Percentiles rank a stretch among this genome's conserved stretches.
These are phyloP conservation scores for Callospermophilus lateralis DNA, from an alignment of 2,113 vertebrate genomes.

Conservation along the genomic window DNA sequence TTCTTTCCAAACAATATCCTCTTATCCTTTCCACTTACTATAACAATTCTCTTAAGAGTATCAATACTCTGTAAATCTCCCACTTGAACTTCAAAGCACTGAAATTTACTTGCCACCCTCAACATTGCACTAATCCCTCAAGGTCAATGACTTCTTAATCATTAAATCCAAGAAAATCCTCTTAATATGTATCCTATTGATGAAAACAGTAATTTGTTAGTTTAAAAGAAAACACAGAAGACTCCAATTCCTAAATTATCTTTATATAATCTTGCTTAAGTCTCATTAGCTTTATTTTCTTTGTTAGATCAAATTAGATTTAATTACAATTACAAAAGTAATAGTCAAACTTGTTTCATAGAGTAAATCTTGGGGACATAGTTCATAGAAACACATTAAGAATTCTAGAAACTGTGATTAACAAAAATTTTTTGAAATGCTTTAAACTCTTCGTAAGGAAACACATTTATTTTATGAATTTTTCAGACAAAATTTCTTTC, in stretches of 20 bases:
- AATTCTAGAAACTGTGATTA: background rate
- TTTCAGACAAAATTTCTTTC: background rate
- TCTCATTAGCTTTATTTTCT: constrained; percentile 28
- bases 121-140: background rate
- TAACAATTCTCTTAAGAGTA: constrained; percentile 1
- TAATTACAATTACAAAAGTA: constrained; percentile 38
- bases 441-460: background rate
- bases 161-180: background rate
- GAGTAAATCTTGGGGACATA: background rate
- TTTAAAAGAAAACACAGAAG: constrained; percentile 18
- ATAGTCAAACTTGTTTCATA: constrained; percentile 13
- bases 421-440: background rate
- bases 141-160: background rate
- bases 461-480: background rate
- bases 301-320: constrained; percentile 19
- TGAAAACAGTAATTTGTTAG: constrained; percentile 18
- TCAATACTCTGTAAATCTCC: constrained; percentile 4
- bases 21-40: background rate
- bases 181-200: constrained; percentile 2
- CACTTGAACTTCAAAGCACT: background rate
- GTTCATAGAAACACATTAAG: background rate
- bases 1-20: background rate
- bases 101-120: background rate
- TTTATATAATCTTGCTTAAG: background rate
- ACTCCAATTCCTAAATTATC: constrained; percentile 11